Evolutionary conservation across 1,140 invertebrate genomes (phyloP), one percentile per base, ranked within the genome.

Genomic region (Drosophila bocki): DNA sequence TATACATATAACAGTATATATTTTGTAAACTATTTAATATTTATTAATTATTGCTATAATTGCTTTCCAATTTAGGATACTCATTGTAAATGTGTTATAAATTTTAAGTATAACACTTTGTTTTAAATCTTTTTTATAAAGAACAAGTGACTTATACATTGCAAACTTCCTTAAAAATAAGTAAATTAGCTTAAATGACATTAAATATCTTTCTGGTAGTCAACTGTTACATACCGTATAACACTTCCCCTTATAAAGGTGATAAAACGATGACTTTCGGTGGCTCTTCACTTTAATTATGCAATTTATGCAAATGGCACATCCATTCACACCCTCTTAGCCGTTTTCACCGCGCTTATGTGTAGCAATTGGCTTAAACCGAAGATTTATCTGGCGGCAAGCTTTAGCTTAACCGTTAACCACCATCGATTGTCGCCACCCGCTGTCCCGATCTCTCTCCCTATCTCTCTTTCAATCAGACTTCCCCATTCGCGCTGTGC

Each of bases 401-500:
- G 41, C 26, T 13, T 57, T 42, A 64, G 37, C 67, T 54, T 47
- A 68, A 53, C 50, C 53, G 75, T 53, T 77, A 53, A 15, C 19
- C 59, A 58, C 57, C 42, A 63, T 57, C 65, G 22, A 62, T 75
- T 51, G 59, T 57, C 64, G 22, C 45, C 50, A 61, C 45, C 32
- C 70, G 33, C 22, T 44, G 51, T 15, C 17, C 39, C 42, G 17
- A 47, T 44, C 37, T 50, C 41, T 60, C 22, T 41, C 29, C 41
- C 39, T 11, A 45, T 60, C 26, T 29, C 42, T 15, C 58, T 88
- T 83, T 86, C 63, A 77, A 88, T 88, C 88, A 83, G 76, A 80
- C 82, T 87, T 87, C 87, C 76, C 80, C 83, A 82, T 83, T 87
- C 80, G 80, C 80, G 77, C 61, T 80, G 64, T 74, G 77, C 77